Percentiles rank a stretch among this genome's conserved stretches.
phyloP scores from a whole-genome alignment of 2,888 invertebrate genomes.

The Hirtodrosophila confusa region DNA sequence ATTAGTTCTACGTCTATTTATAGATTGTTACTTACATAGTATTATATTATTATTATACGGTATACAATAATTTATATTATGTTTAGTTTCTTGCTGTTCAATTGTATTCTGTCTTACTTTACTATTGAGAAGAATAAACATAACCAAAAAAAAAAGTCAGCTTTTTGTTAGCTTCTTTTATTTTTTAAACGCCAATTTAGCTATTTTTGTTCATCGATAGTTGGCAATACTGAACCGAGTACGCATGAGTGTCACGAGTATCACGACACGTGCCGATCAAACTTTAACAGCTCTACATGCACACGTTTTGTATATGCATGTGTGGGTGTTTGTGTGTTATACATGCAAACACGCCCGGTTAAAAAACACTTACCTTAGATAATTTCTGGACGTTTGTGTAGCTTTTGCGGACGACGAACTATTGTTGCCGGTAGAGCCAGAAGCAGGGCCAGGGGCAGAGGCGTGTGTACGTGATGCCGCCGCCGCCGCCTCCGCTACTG shows the following conservation, averaged over 20 bases:
- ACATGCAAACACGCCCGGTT: slow-evolving; percentile 2
- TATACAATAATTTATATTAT: too few relatives aligned
- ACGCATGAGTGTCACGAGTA: slow-evolving; percentile 5
- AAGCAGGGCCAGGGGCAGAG: slow-evolving; percentile 38
- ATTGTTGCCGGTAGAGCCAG: slow-evolving; percentile 44
- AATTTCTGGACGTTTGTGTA: slow-evolving; percentile 82
- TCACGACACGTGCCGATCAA: slow-evolving; percentile 44
- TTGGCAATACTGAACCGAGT: too few relatives aligned
- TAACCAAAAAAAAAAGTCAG: too few relatives aligned
- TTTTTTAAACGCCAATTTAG: too few relatives aligned
- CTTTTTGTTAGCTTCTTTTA: too few relatives aligned
- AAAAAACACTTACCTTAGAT: slow-evolving; percentile 82
- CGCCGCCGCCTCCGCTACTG: slow-evolving; percentile 61
- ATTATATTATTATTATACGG: too few relatives aligned
- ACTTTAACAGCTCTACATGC: background rate
- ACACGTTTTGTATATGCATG: slow-evolving; percentile 4
- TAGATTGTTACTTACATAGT: too few relatives aligned
- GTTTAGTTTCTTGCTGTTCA: too few relatives aligned
- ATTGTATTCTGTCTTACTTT: too few relatives aligned
- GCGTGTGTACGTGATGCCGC: slow-evolving; percentile 65
- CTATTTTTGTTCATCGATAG: too few relatives aligned
- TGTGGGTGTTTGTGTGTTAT: slow-evolving; percentile 5
- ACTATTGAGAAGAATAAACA: too few relatives aligned
- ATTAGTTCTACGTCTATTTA: too few relatives aligned
- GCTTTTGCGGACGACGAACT: slow-evolving; percentile 77